Evolutionary conservation across 2,113 vertebrate species (phyloP), one percentile per base, ranked within the genome.

Genomic region (Marmota monax): DNA sequence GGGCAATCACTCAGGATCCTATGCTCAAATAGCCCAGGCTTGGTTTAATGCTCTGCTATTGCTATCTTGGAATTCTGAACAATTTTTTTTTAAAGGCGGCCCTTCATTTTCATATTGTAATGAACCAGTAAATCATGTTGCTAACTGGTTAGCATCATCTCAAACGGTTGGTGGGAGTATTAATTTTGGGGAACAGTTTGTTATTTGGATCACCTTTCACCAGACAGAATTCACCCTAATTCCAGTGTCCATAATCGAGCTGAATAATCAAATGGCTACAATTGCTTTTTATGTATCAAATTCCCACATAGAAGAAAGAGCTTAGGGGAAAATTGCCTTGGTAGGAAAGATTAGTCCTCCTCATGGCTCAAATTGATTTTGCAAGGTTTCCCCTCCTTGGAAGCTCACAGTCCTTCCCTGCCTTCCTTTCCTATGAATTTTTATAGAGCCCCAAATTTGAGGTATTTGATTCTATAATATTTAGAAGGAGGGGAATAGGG

Each of bases 1-100:
- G 29, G 7, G n/a, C 5, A 11, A 1, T n/a, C 7, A 0, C 45
- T 79, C 56, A 4, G 32, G 65, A n/a, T 1, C 18, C 22, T 1
- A 0, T 34, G 42, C 87, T 70, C 12, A 4, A 61, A 51, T 29
- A 90, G 17, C 34, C 27, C 32, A 32, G 1, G 0, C 48, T 37
- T 32, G 51, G 1, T 37, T 72, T 34, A 65, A 67, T 3, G 53
- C 34, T 23, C 22, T 48, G 27, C 56, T 27, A 17, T 34, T 4
- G 4, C 16, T 13, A 1, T 63, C 65, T 80, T 70, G 25, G 73
- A 76, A 72, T 39, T 82, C 2, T 2, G 63, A 48, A 86, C 25
- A 7, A 29, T 23, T 53, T 70, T 37, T 83, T 42, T 83, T 25
- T 5, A 51, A n/a, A 85, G 69, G 27, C 18, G 14, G 6, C 65